Base-by-base conservation (phyloP, 2,113 vertebrate genomes). In the Sclerurus mexicanus region DNA sequence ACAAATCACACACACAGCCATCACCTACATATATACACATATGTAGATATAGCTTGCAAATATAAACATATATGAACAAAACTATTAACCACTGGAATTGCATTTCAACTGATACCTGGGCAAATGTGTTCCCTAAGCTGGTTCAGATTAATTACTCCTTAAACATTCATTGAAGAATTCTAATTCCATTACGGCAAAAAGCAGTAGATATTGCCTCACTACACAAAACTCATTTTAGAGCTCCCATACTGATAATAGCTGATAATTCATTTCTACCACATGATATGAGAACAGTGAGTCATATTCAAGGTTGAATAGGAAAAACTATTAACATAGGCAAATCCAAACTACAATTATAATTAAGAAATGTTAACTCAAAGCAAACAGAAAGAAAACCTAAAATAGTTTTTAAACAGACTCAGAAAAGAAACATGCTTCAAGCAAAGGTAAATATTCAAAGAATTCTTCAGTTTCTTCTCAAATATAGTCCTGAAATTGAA, bases 171-270 rank as follows among this genome's bases (percentile, higher is more conserved):
- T 6, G 22, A 14, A 64, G 8, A 69, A 12, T 47, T 87, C 40
- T 69, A 60, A 39, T 73, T 55, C 46, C 24, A 33, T 56, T 68
- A 31, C 7, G 31, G 39, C 7, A 73, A 80, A 72, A 42, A 47
- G 0, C 2, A 33, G 4, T 28, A 58, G 33, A 15, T 46, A 28
- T 4, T 27, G 3, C 10, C 56, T 63, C n/a, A 56, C 40, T 66
- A 68, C 10, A 47, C 10, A 86, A 15, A 21, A 8, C 11, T 7
- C 7, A 14, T 35, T 76, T 62, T 58, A 52, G 8, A 71, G 4
- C 24, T 9, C 1, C 13, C 39, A 4, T 44, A 33, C 23, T 66
- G 85, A n/a, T n/a, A n/a, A n/a, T 27, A 78, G 33, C 20, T 77
- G 31, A n/a, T 68, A 53, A 44, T 58, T 37, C 1, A 28, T 84